Base-by-base conservation (phyloP, 2,113 vertebrate genomes). In the Tychaedon coryphoeus region DNA sequence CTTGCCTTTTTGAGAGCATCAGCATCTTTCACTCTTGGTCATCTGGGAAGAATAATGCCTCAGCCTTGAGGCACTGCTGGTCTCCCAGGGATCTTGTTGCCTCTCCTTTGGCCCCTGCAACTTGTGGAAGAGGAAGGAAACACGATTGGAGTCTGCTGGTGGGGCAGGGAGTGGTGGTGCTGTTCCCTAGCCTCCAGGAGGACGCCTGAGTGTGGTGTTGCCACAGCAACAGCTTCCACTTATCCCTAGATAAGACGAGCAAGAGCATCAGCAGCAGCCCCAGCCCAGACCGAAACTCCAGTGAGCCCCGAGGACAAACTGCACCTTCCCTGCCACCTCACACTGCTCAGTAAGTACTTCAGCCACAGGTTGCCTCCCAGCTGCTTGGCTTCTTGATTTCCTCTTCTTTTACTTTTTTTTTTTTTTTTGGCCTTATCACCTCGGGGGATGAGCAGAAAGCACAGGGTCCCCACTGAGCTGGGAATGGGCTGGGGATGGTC, bases 171-270 rank as follows among this genome's bases (percentile, higher is more conserved):
- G 71, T 20, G 43, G 54, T 43, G 70, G 67, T 78, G 88, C 56
- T 58, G 5, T 16, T 71, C 42, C 42, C 78, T 36, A 78, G 31
- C 42, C 45, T 65, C 26, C 42, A 36, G 40, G 72, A 88, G 87
- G 75, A 86, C 23, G 6, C n/a, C 42, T 47, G 96, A 97, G 75
- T 28, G 23, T 40, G 0, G 75, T 57, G 75, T 97, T 96, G 89
- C 95, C 97, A 96, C 94, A 95, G 97, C 86, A 78, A 98, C 97
- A 1, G 78, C 73, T 28, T 78, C 88, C 80, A 69, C 95, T 48
- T 88, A 48, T 96, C 92, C 87, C 93, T 96, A 96, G 94, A 98
- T 97, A 98, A 98, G 96, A 95, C 73, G 17, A 72, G 91, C 58
- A 25, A 80, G 60, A 87, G 83, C 75, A 14, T 20, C 94, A 5